These are phyloP conservation scores for Trichechus manatus DNA, from an alignment of 2,113 vertebrate species.

Conservation along the genomic window DNA sequence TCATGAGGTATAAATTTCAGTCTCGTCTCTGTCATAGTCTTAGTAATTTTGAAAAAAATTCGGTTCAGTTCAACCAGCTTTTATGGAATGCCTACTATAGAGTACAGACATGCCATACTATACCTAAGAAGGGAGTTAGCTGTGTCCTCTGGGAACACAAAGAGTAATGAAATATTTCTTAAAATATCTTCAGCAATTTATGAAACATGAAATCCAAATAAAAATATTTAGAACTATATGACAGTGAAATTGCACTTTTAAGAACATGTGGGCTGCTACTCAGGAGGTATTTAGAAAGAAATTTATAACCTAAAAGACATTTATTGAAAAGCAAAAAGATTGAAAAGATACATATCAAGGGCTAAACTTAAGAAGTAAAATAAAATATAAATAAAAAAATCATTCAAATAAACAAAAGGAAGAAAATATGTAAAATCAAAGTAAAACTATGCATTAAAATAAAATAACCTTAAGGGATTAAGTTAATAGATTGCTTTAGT, in stretches of 20 bases:
- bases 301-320: neutral
- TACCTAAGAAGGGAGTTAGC: neutral
- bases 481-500: neutral
- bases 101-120: neutral
- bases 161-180: neutral
- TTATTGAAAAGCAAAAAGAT: neutral
- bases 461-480: neutral
- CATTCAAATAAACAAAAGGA: slow-evolving; percentile 23
- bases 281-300: neutral
- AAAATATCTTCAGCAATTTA: slow-evolving; percentile 25
- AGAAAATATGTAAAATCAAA: neutral
- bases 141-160: neutral
- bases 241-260: neutral
- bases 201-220: neutral
- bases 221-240: slow-evolving; percentile 1
- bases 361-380: slow-evolving; percentile 31
- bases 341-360: neutral
- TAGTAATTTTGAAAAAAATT: neutral
- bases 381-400: neutral
- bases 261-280: neutral
- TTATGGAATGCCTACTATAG: neutral
- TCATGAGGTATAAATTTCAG: neutral
- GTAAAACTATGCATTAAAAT: neutral
- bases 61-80: neutral
- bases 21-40: neutral